phyloP scores from a whole-genome alignment of 1,140 invertebrate species.

The Archivesica marissinica region DNA sequence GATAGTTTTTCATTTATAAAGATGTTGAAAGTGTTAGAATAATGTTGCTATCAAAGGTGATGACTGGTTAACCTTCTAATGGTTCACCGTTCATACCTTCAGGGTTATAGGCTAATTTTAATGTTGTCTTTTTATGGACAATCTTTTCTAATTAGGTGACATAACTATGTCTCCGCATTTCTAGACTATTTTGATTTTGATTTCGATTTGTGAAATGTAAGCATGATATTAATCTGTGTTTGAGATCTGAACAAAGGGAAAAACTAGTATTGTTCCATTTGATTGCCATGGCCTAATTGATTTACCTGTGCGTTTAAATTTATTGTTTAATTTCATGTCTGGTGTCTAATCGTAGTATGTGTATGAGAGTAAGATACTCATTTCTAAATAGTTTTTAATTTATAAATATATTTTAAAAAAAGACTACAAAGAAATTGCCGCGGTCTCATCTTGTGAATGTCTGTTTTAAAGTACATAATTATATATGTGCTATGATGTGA shows the following conservation, averaged over 20 bases:
- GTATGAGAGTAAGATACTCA: no score
- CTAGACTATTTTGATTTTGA: conserved; percentile 7
- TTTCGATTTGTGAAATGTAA: conserved; percentile 15
- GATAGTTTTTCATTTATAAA: no score
- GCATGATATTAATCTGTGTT: background rate
- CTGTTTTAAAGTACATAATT: no score
- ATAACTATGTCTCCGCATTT: conserved; percentile 2
- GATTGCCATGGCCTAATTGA: background rate
- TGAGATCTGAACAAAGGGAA: background rate
- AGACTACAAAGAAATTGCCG: no score
- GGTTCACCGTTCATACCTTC: background rate
- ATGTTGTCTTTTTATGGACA: conserved; percentile 12
- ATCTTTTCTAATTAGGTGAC: conserved; percentile 9
- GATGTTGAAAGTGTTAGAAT: no score
- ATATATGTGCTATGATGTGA: no score
- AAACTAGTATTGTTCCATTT: background rate
- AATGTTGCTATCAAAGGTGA: background rate
- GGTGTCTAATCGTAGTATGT: background rate
- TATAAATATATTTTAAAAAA: no score
- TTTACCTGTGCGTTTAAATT: background rate
- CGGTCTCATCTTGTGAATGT: no score
- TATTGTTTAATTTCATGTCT: conserved; percentile 12
- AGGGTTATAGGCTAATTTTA: conserved; percentile 17
- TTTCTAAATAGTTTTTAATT: no score
- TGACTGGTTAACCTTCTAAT: background rate